Percentiles rank a stretch among this genome's conserved stretches.
Conservation (phyloP, 2,113 vertebrate genomes). For the Thalassoma bifasciatum region DNA sequence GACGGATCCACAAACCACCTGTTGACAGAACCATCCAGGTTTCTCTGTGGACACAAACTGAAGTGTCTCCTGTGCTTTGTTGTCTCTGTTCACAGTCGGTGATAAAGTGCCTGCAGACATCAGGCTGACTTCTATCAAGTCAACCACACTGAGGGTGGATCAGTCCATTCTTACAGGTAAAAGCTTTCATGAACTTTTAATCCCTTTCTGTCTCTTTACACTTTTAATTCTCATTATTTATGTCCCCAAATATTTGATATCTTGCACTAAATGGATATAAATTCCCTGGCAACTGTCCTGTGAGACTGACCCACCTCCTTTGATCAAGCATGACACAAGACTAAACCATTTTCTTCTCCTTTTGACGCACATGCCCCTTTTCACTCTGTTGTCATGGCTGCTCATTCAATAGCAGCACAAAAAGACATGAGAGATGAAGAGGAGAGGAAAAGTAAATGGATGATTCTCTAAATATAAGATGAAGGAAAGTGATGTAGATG, state of each 20-base stretch:
- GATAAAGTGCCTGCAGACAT: constrained; percentile 99
- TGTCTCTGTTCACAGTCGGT: constrained; percentile 87
- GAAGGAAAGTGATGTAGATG: constrained; percentile 7
- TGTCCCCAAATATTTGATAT: neutral
- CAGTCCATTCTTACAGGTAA: constrained; percentile 98
- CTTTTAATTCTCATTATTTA: neutral
- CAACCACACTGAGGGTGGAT: constrained; percentile 96
- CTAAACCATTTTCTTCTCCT: neutral
- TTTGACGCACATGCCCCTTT: constrained; percentile 19
- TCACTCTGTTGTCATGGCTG: constrained; percentile 23
- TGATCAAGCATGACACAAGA: constrained; percentile 6
- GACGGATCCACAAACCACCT: neutral
- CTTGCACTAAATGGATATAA: too few species aligned
- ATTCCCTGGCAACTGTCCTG: neutral
- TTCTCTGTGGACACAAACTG: constrained; percentile 7
- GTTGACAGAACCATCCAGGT: neutral
- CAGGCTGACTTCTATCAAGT: constrained; percentile 96
- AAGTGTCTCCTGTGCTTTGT: constrained; percentile 22
- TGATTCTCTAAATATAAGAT: constrained; percentile 10
- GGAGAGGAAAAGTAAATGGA: constrained; percentile 15
- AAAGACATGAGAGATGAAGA: constrained; percentile 5
- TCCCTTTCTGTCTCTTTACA: neutral
- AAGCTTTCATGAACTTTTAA: neutral
- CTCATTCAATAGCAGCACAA: constrained; percentile 15
- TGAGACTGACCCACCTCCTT: neutral